A percentile compares a stretch with the other conserved stretches of the same genome.
phyloP scores from a whole-genome alignment of 2,113 vertebrate genomes.

The Diglossa brunneiventris region DNA sequence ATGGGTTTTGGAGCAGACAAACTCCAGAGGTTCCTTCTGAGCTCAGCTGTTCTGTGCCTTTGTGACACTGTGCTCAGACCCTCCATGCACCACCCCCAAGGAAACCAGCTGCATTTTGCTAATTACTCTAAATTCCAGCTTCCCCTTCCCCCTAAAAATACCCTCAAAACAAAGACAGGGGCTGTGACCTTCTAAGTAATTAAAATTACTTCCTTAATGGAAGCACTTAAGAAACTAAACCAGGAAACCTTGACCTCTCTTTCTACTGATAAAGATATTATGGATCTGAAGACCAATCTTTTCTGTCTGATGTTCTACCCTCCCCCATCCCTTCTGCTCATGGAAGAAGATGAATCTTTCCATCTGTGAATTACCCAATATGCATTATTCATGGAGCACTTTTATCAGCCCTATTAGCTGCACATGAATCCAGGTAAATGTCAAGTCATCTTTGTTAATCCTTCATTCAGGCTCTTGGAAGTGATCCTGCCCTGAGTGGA shows the following conservation, averaged over 20 bases:
- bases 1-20: not conserved
- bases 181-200: not conserved
- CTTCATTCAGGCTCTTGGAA: constrained; percentile 32
- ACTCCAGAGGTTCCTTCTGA: not conserved
- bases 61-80: not conserved
- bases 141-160: no score
- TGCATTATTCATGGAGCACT: constrained; percentile 64
- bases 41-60: not conserved
- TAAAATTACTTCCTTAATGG: not conserved
- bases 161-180: accelerated
- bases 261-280: not conserved
- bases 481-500: not conserved
- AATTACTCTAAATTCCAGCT: not conserved
- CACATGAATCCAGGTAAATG: constrained; percentile 65
- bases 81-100: not conserved
- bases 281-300: not conserved
- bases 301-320: not conserved
- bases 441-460: constrained; percentile 59
- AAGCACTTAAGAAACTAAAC: not conserved
- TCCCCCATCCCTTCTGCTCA: not conserved
- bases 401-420: constrained; percentile 65
- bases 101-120: not conserved
- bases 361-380: constrained; percentile 30
- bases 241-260: not conserved
- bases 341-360: constrained; percentile 51